These are phyloP conservation scores for Xylophagus ater DNA, from an alignment of 2,888 invertebrate species.

Conservation along the genomic window DNA sequence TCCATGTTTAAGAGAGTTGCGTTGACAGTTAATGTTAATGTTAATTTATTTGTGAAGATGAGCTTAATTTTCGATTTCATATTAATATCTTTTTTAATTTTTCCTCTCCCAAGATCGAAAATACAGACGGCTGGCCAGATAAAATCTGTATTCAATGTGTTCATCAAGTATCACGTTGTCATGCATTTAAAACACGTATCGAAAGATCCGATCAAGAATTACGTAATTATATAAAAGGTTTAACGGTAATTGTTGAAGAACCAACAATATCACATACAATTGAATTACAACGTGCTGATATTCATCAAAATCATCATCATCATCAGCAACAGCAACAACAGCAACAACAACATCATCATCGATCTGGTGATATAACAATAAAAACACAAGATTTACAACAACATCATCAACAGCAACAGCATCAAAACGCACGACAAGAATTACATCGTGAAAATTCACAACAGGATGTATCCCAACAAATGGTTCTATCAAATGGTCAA, in stretches of 20 bases:
- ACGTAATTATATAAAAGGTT: constrained; percentile 40
- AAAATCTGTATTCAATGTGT: constrained; percentile 53
- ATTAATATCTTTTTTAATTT: no score
- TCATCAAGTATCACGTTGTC: constrained; percentile 52
- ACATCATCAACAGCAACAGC: constrained; percentile 13
- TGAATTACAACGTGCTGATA: constrained; percentile 15
- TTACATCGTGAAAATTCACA: constrained; percentile 15
- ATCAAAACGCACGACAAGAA: constrained; percentile 12
- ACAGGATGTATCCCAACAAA: constrained; percentile 28
- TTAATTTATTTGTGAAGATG: no score
- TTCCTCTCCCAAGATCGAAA: no score
- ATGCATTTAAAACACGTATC: constrained; percentile 50
- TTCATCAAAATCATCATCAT: constrained; percentile 4
- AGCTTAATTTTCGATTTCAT: no score
- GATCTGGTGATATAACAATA: constrained; percentile 18
- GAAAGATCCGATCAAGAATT: constrained; percentile 48
- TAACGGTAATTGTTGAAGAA: constrained; percentile 35
- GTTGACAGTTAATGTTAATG: no score
- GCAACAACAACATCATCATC: constrained; percentile 10
- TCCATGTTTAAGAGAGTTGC: no score
- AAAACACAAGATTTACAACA: constrained; percentile 19
- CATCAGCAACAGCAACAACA: constrained; percentile 10
- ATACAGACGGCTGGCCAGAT: constrained; percentile 48
- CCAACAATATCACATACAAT: no score
- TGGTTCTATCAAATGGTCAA: constrained; percentile 30